Evolutionary conservation across 1,140 invertebrate species (phyloP).

Genomic region (Lordiphosa stackelbergi): DNA sequence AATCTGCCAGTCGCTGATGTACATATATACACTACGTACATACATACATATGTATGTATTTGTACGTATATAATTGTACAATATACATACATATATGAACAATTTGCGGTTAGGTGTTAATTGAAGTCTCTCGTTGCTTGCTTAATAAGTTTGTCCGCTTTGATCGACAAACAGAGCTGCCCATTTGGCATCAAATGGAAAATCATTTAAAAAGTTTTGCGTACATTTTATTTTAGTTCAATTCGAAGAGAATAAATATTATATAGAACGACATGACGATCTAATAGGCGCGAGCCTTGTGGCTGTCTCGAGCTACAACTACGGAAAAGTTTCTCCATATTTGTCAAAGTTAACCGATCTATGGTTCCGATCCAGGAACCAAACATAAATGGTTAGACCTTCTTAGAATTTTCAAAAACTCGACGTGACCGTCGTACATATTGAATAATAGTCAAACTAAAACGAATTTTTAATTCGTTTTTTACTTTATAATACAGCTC

Average conservation of each 20-base stretch:
- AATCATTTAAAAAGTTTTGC: not conserved
- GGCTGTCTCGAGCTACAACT: too few relatives aligned
- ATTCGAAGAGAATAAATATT: conserved; percentile 1
- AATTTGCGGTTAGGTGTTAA: conserved; percentile 62
- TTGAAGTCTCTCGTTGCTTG: conserved; percentile 50
- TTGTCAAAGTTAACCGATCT: too few relatives aligned
- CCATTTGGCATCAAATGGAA: conserved; percentile 35
- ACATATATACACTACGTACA: conserved; percentile 8
- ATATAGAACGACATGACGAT: too few relatives aligned
- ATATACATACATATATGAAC: conserved; percentile 13
- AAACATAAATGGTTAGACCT: too few relatives aligned
- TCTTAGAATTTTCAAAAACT: too few relatives aligned
- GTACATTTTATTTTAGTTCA: not conserved
- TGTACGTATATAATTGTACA: conserved; percentile 3
- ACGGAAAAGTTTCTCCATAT: too few relatives aligned
- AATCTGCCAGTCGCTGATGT: conserved; percentile 54
- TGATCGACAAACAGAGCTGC: conserved; percentile 42
- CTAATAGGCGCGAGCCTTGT: too few relatives aligned
- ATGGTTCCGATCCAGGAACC: too few relatives aligned
- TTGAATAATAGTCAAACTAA: too few relatives aligned
- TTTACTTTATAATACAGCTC: too few relatives aligned
- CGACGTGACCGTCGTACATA: too few relatives aligned
- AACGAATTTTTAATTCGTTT: too few relatives aligned
- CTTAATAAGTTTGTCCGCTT: conserved; percentile 30
- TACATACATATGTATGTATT: conserved; percentile 15